Evolutionary conservation across 1,140 invertebrate genomes (phyloP).

Genomic region (Sinonovacula constricta): DNA sequence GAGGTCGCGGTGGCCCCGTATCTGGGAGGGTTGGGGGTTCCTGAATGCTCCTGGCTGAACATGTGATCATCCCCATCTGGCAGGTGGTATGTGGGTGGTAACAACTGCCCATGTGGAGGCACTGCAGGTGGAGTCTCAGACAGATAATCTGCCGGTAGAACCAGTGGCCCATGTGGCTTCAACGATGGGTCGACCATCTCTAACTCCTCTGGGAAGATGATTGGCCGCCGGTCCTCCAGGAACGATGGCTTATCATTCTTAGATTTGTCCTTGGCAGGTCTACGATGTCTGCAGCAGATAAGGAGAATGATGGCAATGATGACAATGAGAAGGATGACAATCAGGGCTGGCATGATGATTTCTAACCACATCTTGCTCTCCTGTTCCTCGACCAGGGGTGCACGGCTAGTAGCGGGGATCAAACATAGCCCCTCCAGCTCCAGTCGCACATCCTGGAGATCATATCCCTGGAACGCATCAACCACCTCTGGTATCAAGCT

Average conservation of each 20-base stretch:
- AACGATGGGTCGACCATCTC: conserved; percentile 56
- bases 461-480: conserved; percentile 11
- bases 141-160: conserved; percentile 56
- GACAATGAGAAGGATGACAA: conserved; percentile 51
- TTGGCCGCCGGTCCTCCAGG: conserved; percentile 61
- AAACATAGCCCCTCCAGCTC: conserved; percentile 44
- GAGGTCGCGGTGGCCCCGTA: conserved; percentile 12
- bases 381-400: background rate
- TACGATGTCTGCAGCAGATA: conserved; percentile 46
- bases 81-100: conserved; percentile 42
- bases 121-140: conserved; percentile 38
- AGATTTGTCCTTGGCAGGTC: conserved; percentile 20
- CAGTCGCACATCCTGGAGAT: conserved; percentile 16
- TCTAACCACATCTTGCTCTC: conserved; percentile 37
- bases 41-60: conserved; percentile 19
- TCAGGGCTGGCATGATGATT: conserved; percentile 50
- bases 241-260: conserved; percentile 59
- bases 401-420: background rate
- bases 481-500: conserved; percentile 24
- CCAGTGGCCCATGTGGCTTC: conserved; percentile 52
- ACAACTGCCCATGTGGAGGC: conserved; percentile 15
- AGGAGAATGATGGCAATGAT: conserved; percentile 40
- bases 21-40: conserved; percentile 18
- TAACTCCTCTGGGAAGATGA: conserved; percentile 64
- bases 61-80: conserved; percentile 34